Evolutionary conservation across 2,797 vertebrate genomes (phyloP).

Genomic region (Tympanoctomys barrerae): DNA sequence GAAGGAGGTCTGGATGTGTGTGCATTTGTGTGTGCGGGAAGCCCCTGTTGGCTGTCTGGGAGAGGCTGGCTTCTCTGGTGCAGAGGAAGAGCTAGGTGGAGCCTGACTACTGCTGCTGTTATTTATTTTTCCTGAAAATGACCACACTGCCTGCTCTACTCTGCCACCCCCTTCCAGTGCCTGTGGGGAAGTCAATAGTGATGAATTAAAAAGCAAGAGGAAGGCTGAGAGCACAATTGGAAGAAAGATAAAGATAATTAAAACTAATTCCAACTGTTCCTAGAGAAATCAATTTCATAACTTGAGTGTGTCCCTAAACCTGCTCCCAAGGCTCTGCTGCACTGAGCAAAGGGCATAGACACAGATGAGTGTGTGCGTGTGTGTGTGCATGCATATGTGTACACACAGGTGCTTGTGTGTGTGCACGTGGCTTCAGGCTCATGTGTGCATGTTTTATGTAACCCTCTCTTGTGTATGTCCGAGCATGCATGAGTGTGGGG

Average conservation of each 20-base stretch:
- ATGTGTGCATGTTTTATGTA: not conserved
- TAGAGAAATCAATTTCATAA: conserved; percentile 85
- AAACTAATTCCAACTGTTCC: conserved; percentile 83
- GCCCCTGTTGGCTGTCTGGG: not conserved
- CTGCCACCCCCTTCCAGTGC: not conserved
- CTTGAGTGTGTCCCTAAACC: conserved; percentile 67
- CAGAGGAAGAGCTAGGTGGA: not conserved
- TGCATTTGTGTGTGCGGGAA: not conserved
- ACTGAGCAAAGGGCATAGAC: not conserved
- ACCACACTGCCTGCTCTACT: not conserved
- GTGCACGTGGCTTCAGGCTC: too few species aligned
- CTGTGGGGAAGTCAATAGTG: conserved; percentile 73
- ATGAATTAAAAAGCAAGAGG: conserved; percentile 77
- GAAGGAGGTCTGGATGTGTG: not conserved
- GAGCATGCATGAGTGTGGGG: fast-evolving
- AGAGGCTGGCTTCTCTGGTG: not conserved
- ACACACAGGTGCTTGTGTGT: too few species aligned
- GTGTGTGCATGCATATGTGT: too few species aligned
- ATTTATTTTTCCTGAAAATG: conserved; percentile 64
- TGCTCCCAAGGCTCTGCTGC: conserved; percentile 45
- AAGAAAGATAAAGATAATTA: conserved; percentile 86
- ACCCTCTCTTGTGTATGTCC: not conserved
- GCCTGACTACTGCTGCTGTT: not conserved
- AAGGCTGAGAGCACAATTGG: conserved; percentile 80
- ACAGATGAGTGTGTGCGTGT: fast-evolving